Base-by-base conservation (phyloP, 2,888 invertebrate genomes). In the Oscheius onirici region DNA sequence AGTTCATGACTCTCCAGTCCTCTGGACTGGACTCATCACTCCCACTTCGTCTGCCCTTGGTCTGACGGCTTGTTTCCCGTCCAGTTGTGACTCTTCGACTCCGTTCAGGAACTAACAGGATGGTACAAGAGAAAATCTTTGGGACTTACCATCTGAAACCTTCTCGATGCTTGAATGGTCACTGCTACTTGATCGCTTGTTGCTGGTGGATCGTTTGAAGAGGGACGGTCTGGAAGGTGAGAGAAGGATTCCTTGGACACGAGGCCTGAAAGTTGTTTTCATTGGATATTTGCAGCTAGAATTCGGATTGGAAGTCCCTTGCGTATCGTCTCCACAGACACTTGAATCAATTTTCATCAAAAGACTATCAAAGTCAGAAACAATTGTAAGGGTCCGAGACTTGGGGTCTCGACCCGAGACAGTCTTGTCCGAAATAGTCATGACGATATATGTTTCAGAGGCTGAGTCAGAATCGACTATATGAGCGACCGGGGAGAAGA, bases 101-200 rank as follows among this genome's bases (percentile, higher is more conserved):
- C 10, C 60, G 57, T 43, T 28, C 49, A 11, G 58, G 40, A 40
- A 40, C 17, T 34, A 22, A 46, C 15, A 46, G 13, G 22, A 22
- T 52, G 5, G 13, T 15, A 46, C 3, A 20, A 11, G 22, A 54
- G 17, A 24, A 15, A 15, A n/a, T 3, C n/a, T n/a, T n/a, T 10
- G 8, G 15, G 13, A 61, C 52, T 40, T 15, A 69, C 69, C 58
- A 24, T 69, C 69, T 10, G 49, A 49, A 15, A 69, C 60, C 44
- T 69, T 69, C 44, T 69, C 69, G 28, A 69, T 69, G 20, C 69
- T 69, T 11, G 69, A 69, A 58, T 69, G 51, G 20, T 69, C 69
- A 34, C 69, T 69, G 51, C 69, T 69, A 44, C 69, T 69, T 8
- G 69, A 69, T 46, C 69, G 22, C 28, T 68, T 69, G 26, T 28